These are phyloP conservation scores for Phalacrocorax carbo DNA, from an alignment of 2,113 vertebrate genomes.

Conservation along the genomic window DNA sequence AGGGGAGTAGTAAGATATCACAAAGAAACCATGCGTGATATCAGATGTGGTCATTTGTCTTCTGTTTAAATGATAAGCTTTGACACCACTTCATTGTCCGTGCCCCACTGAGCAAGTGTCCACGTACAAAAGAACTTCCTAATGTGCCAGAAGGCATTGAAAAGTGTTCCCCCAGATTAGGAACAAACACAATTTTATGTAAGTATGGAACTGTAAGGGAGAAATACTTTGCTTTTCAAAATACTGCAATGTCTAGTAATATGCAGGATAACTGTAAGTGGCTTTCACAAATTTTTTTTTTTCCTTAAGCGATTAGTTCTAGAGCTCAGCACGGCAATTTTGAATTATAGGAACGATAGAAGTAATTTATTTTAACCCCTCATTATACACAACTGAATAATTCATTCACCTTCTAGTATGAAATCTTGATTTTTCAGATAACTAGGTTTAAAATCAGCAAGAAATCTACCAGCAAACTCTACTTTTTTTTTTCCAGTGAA, in stretches of 20 bases:
- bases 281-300: background rate
- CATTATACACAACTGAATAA: background rate
- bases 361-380: background rate
- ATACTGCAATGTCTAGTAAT: background rate
- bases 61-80: slow-evolving; percentile 61
- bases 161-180: slow-evolving; percentile 5
- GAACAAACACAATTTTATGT: background rate
- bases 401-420: background rate
- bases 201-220: background rate
- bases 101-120: slow-evolving; percentile 44
- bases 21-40: slow-evolving; percentile 69
- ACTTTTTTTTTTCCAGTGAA: background rate
- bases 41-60: slow-evolving; percentile 72
- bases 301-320: background rate
- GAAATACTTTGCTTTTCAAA: background rate
- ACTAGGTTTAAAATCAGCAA: background rate
- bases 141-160: background rate
- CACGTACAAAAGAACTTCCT: background rate
- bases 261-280: background rate
- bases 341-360: background rate
- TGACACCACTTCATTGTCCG: slow-evolving; percentile 60
- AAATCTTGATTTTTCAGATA: background rate
- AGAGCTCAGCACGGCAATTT: background rate
- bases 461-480: background rate
- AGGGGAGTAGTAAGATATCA: slow-evolving; percentile 60